phyloP scores from a whole-genome alignment of 2,113 vertebrate species.

The Okapia johnstoni region DNA sequence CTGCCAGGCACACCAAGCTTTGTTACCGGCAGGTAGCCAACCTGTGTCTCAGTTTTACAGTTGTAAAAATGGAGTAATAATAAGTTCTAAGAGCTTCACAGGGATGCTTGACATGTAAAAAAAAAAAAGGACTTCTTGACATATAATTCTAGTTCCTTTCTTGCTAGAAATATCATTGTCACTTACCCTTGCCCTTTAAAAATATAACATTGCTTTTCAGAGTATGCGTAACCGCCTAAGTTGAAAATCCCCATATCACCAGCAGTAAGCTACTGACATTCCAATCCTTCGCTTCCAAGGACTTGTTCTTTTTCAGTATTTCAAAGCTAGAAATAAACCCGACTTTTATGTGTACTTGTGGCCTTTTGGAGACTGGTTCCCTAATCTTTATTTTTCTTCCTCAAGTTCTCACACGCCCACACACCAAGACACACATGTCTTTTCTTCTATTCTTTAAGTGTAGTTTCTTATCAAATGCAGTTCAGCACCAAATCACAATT shows the following conservation, averaged over 20 bases:
- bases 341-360: not conserved
- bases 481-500: not conserved
- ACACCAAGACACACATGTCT: not conserved
- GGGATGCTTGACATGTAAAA: not conserved
- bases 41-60: not conserved
- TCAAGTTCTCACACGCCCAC: not conserved
- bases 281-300: not conserved
- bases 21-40: not conserved
- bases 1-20: fast-evolving
- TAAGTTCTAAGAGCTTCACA: not conserved
- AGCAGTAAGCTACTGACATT: not conserved
- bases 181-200: not conserved
- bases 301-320: not conserved
- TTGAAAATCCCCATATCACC: not conserved
- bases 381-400: not conserved
- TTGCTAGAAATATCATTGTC: not conserved
- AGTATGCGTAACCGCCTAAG: not conserved
- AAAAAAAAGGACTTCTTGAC: not conserved
- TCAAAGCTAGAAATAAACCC: not conserved
- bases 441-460: not conserved
- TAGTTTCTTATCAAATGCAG: slow-evolving; percentile 18
- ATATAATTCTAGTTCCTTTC: not conserved
- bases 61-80: not conserved
- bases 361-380: not conserved
- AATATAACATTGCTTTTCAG: not conserved